phyloP scores from a whole-genome alignment of 2,797 vertebrate genomes.

The Orestias chungarensis region DNA sequence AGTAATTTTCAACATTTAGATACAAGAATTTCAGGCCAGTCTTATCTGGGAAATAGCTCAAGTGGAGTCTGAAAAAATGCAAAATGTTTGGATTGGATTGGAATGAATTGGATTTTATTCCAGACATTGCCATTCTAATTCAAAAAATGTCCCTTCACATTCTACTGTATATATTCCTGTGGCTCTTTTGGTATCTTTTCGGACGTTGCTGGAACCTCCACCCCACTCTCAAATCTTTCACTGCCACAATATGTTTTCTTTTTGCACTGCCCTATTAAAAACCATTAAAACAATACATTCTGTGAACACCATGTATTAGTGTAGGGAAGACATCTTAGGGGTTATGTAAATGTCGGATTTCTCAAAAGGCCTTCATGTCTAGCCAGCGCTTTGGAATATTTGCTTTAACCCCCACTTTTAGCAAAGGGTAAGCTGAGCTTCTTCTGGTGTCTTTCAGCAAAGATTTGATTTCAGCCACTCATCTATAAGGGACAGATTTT shows the following conservation, averaged over 20 bases:
- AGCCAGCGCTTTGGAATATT: background rate
- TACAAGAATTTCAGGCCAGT: background rate
- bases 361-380: background rate
- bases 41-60: background rate
- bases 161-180: background rate
- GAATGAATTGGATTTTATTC: background rate
- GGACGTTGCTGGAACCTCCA: background rate
- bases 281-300: background rate
- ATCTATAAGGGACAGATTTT: background rate
- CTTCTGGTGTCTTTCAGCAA: background rate
- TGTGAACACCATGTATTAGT: background rate
- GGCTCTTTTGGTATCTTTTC: background rate
- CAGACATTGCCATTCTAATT: background rate
- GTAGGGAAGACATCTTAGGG: background rate
- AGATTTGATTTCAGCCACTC: background rate
- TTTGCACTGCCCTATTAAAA: background rate
- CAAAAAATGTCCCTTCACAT: too few relatives aligned
- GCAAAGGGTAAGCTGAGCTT: background rate
- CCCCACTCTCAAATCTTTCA: background rate
- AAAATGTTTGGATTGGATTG: background rate
- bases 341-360: background rate
- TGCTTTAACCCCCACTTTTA: background rate
- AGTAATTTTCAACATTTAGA: background rate
- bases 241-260: background rate
- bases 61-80: background rate